Conservation (phyloP, 2,888 invertebrate genomes). For the Nebria salina region DNA sequence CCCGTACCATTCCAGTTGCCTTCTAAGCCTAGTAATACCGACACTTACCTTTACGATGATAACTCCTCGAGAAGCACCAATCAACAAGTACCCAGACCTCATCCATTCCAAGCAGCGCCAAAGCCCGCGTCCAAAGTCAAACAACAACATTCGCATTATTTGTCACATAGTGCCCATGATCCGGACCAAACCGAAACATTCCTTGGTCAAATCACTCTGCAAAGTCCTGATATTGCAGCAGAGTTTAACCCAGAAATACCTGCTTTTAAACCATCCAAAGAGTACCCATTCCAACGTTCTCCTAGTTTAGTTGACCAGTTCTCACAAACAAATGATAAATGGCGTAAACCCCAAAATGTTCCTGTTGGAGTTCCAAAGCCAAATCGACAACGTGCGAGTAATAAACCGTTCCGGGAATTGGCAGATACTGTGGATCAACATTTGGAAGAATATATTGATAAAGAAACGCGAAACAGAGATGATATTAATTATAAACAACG, state of each 20-base stretch:
- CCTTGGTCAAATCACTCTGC: constrained; percentile 70
- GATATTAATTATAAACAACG: constrained; percentile 37
- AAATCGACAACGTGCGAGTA: constrained; percentile 39
- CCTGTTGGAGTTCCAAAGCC: constrained; percentile 23
- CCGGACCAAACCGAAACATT: constrained; percentile 72
- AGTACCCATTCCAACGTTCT: constrained; percentile 48
- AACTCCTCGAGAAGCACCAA: constrained; percentile 54
- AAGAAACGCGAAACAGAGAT: constrained; percentile 45
- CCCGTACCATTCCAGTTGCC: constrained; percentile 66
- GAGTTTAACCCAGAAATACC: constrained; percentile 51
- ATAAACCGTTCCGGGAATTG: constrained; percentile 49
- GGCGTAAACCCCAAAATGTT: constrained; percentile 39
- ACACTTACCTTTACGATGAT: constrained; percentile 64
- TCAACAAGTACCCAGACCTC: constrained; percentile 44
- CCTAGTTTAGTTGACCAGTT: constrained; percentile 49
- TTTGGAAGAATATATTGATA: constrained; percentile 54
- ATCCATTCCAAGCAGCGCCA: constrained; percentile 33
- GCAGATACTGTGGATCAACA: constrained; percentile 56
- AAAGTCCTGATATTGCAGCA: constrained; percentile 65
- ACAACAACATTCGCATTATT: constrained; percentile 66
- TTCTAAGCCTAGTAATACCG: constrained; percentile 64
- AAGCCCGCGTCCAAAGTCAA: constrained; percentile 58
- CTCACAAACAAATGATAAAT: constrained; percentile 37
- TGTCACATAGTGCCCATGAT: constrained; percentile 66
- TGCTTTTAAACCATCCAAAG: constrained; percentile 49